phyloP scores from a whole-genome alignment of 2,888 invertebrate genomes.

The Habroteleia sp. region DNA sequence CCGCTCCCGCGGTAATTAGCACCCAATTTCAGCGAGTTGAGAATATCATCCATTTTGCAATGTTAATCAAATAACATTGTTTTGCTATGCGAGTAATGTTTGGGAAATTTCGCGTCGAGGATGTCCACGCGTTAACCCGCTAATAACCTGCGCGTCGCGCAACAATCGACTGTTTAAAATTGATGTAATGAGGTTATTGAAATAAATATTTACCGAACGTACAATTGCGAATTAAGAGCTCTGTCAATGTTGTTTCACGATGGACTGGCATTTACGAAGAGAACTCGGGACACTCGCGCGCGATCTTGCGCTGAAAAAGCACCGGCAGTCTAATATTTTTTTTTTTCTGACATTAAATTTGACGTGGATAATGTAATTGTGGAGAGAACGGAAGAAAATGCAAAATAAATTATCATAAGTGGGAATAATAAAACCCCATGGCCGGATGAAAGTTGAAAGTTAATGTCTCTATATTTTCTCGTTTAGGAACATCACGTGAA shows the following conservation, averaged over 20 bases:
- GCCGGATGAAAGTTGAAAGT: constrained; percentile 37
- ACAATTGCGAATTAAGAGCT: constrained; percentile 50
- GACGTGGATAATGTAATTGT: constrained; percentile 18
- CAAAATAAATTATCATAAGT: constrained; percentile 48
- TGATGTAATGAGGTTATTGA: constrained; percentile 42
- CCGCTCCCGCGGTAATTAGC: constrained; percentile 31
- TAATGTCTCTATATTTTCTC: constrained; percentile 54
- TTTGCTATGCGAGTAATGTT: constrained; percentile 46
- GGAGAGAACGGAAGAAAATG: constrained; percentile 8
- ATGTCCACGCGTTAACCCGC: background rate
- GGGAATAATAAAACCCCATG: constrained; percentile 25
- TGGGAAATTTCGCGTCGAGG: constrained; percentile 21
- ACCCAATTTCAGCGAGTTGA: constrained; percentile 29
- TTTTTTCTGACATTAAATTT: constrained; percentile 19
- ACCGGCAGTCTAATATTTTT: background rate
- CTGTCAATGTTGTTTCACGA: constrained; percentile 48
- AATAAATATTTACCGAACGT: constrained; percentile 51
- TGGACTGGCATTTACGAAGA: background rate
- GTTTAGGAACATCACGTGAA: constrained; percentile 34
- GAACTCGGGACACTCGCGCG: too few species aligned
- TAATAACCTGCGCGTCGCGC: constrained; percentile 10
- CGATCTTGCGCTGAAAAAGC: background rate
- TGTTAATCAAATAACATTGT: constrained; percentile 54
- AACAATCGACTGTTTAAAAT: constrained; percentile 25
- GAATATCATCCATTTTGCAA: constrained; percentile 53